A percentile compares a stretch with the other conserved stretches of the same genome.
phyloP scores from a whole-genome alignment of 2,113 vertebrate species.

The Willisornis vidua region DNA sequence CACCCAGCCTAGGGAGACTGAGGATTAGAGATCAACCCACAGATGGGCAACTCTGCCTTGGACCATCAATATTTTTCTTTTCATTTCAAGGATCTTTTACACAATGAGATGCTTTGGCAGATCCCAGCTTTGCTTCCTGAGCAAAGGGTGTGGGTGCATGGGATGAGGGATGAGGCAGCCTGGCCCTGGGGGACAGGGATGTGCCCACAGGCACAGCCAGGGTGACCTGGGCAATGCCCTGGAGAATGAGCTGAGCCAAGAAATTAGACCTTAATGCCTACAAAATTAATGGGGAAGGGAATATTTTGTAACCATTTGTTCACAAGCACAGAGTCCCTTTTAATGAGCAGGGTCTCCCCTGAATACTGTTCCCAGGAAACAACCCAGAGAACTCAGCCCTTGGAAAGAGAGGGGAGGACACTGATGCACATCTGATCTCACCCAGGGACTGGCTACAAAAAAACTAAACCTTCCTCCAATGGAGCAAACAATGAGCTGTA shows the following conservation, averaged over 20 bases:
- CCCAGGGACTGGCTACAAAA: neutral
- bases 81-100: neutral
- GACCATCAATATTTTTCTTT: neutral
- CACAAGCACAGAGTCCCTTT: neutral
- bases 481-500: conserved; percentile 2
- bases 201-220: neutral
- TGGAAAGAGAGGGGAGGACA: neutral
- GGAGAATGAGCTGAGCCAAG: neutral
- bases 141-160: neutral
- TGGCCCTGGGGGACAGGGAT: neutral
- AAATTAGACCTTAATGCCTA: neutral
- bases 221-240: neutral
- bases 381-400: neutral
- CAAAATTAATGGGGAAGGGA: neutral
- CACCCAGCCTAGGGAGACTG: neutral
- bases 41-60: neutral
- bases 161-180: neutral
- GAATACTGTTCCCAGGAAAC: neutral
- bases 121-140: neutral
- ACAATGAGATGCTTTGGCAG: neutral
- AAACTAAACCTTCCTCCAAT: neutral
- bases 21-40: neutral
- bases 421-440: neutral
- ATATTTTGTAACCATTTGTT: neutral
- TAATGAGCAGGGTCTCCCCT: neutral